These are phyloP conservation scores for Benitochromis conjunctus DNA, from an alignment of 2,113 vertebrate species.

Conservation along the genomic window DNA sequence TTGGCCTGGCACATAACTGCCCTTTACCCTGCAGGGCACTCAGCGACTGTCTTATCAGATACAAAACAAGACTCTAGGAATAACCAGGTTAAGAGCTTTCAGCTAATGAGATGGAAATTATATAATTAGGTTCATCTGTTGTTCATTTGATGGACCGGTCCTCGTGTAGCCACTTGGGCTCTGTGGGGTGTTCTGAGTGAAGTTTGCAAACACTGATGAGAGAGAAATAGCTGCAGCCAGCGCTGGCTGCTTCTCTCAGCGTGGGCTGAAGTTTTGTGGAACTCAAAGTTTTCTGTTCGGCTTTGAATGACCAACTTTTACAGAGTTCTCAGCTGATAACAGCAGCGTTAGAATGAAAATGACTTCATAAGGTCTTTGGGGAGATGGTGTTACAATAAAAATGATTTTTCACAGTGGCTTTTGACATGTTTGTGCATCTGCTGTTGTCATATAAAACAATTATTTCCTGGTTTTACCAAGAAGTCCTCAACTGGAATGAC, in stretches of 20 bases:
- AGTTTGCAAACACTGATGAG: background rate
- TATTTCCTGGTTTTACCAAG: slow-evolving; percentile 24
- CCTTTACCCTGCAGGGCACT: slow-evolving; percentile 5
- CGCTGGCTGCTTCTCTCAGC: background rate
- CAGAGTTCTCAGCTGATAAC: background rate
- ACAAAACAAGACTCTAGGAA: background rate
- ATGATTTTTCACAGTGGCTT: background rate
- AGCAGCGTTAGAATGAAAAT: background rate
- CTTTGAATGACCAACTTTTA: background rate
- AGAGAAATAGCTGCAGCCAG: background rate
- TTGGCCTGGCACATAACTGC: background rate
- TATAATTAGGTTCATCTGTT: slow-evolving; percentile 57
- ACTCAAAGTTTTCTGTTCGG: background rate
- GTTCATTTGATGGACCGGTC: slow-evolving; percentile 23
- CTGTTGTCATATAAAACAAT: slow-evolving; percentile 29
- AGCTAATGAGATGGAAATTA: slow-evolving; percentile 54
- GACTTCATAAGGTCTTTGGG: background rate
- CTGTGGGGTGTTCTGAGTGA: background rate
- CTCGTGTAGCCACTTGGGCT: background rate
- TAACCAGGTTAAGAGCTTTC: slow-evolving; percentile 47
- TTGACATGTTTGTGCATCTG: slow-evolving; percentile 32
- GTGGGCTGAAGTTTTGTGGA: background rate
- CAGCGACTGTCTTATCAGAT: slow-evolving; percentile 35
- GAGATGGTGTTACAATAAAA: background rate
- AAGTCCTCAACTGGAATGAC: background rate